Base-by-base conservation (phyloP, 2,888 invertebrate species). In the Epiblema foenella region DNA sequence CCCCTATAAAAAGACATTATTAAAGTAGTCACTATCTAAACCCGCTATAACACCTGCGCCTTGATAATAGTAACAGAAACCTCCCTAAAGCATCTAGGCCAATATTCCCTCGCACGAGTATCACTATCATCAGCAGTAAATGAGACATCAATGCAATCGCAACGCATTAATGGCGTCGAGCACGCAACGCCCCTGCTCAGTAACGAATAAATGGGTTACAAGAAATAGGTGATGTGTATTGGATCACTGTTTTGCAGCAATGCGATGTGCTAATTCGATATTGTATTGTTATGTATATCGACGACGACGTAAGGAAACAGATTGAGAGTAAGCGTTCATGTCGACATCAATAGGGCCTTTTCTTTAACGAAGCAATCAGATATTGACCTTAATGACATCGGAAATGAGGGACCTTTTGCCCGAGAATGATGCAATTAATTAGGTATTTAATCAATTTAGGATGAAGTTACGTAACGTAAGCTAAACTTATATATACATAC, bases 71-170 rank as follows among this genome's bases (percentile, higher is more conserved):
- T 17, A 37, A 9, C 15, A 20, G 20, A 42, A 42, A 20, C 42
- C 4, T 18, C 39, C 59, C 42, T 39, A 24, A 24, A 46, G 46
- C 29, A 60, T 49, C 59, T 17, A 46, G 20, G 46, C 42, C 59
- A 39, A 59, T 60, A 17, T 37, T 5, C 57, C 24, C 60, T 20
- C 59, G 9, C 15, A 59, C 56, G 8, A 17, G 64, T 72, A 69
- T 69, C 66, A 51, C 58, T 18, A 49, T 33, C 56, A 63, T 57
- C 62, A 59, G 68, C 56, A 42, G 65, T 76, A 77, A 82, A 78
- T 78, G 77, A 81, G 81, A 82, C 80, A 78, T 81, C 81, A 80
- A 77, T 78, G 76, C 69, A 74, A 62, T 39, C 68, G 62, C n/a
- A 70, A 70, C 65, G 73, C 65, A 75, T 72, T 78, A 81, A 78